Percentiles rank a stretch among this genome's conserved stretches.
phyloP scores from a whole-genome alignment of 2,888 invertebrate genomes.

The Andrena trimmerana region DNA sequence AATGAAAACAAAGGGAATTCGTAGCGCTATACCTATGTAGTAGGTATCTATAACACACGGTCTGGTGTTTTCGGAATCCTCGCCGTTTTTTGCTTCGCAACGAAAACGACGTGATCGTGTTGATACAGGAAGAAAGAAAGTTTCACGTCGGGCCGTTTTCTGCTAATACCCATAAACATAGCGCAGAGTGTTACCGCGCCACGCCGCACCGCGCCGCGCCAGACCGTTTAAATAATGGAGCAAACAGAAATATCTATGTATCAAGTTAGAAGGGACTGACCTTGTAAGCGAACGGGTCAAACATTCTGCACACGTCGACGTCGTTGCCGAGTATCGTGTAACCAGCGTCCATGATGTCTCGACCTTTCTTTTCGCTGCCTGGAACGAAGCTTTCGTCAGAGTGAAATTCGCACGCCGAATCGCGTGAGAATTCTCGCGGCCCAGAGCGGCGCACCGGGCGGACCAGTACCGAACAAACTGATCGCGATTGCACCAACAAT shows the following conservation, averaged over 20 bases:
- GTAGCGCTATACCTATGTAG: background rate
- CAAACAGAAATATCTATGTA: background rate
- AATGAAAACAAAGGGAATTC: slow-evolving; percentile 7
- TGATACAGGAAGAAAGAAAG: too few species aligned
- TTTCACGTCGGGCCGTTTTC: too few species aligned
- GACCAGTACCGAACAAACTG: slow-evolving; percentile 81
- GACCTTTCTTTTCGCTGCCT: slow-evolving; percentile 81
- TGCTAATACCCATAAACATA: too few species aligned
- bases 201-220: background rate
- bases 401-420: slow-evolving; percentile 55
- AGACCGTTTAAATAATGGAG: too few species aligned
- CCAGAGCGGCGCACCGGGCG: background rate
- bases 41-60: too few species aligned
- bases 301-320: slow-evolving; percentile 88
- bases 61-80: background rate
- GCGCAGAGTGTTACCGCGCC: background rate
- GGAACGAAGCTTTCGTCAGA: slow-evolving; percentile 72
- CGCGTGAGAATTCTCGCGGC: slow-evolving; percentile 9
- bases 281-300: slow-evolving; percentile 89
- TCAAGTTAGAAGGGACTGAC: slow-evolving; percentile 81
- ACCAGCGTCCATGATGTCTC: slow-evolving; percentile 88
- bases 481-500: slow-evolving; percentile 83
- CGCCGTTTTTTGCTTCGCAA: background rate
- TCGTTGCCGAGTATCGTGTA: slow-evolving; percentile 88
- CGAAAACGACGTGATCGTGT: too few species aligned